phyloP scores from a whole-genome alignment of 2,113 vertebrate genomes.

The Xiphophorus hellerii region DNA sequence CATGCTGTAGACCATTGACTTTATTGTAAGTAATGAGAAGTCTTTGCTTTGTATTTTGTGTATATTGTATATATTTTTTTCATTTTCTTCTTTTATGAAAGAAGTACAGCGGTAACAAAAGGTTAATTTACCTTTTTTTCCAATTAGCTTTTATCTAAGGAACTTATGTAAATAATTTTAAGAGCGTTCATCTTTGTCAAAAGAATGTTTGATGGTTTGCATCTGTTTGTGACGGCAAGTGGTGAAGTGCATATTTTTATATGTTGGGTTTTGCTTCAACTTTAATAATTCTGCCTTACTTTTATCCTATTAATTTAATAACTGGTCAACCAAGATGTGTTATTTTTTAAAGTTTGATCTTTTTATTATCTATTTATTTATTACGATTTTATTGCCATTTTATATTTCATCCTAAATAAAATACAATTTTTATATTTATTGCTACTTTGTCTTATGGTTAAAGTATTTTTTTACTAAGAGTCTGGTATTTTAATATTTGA shows the following conservation, averaged over 20 bases:
- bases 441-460: neutral
- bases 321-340: neutral
- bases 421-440: neutral
- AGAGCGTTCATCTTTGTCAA: neutral
- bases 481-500: neutral
- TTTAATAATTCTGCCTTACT: neutral
- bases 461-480: neutral
- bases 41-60: neutral
- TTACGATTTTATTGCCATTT: neutral
- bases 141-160: too few relatives aligned
- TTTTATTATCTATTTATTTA: neutral
- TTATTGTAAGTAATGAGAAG: neutral
- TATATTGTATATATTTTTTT: neutral
- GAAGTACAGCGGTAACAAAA: neutral
- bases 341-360: neutral
- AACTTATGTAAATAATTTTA: neutral
- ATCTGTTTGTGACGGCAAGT: neutral
- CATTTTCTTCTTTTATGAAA: neutral
- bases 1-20: constrained; percentile 4
- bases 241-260: neutral
- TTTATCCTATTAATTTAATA: neutral
- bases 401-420: neutral
- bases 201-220: neutral
- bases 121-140: neutral
- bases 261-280: neutral